A percentile compares a stretch with the other conserved stretches of the same genome.
These are phyloP conservation scores for Saxicola maurus DNA, from an alignment of 2,797 vertebrate genomes.

Conservation along the genomic window DNA sequence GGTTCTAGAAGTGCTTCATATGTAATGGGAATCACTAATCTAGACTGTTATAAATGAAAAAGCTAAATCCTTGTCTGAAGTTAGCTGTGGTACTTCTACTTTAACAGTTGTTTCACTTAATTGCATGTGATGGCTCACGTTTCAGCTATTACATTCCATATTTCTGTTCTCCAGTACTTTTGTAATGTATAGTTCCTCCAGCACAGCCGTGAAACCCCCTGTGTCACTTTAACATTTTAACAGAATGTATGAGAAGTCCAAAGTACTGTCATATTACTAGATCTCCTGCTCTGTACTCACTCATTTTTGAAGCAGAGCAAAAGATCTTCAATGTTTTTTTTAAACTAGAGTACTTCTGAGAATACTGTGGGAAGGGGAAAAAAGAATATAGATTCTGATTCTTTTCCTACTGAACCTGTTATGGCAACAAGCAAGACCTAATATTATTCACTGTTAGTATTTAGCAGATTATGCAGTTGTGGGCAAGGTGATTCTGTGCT, in stretches of 20 bases:
- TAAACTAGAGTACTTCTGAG: background rate
- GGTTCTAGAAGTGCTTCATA: background rate
- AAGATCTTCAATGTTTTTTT: background rate
- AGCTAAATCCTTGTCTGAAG: background rate
- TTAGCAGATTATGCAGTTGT: background rate
- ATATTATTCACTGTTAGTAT: background rate
- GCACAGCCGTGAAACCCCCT: background rate
- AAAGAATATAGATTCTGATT: background rate
- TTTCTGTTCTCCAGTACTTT: background rate
- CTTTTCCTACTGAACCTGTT: background rate
- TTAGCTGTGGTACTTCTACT: background rate
- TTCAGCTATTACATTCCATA: background rate
- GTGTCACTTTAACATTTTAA: background rate
- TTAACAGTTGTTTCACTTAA: background rate
- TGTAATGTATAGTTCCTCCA: background rate
- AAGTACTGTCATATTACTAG: background rate
- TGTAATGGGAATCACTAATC: background rate
- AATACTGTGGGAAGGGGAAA: background rate
- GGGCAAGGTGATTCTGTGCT: background rate
- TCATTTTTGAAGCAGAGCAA: background rate
- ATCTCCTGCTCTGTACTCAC: background rate
- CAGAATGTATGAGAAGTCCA: background rate
- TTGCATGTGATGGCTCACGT: background rate
- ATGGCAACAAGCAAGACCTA: background rate
- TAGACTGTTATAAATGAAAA: background rate